Evolutionary conservation across 2,888 invertebrate genomes (phyloP).

Genomic region (Acronicta aceris): DNA sequence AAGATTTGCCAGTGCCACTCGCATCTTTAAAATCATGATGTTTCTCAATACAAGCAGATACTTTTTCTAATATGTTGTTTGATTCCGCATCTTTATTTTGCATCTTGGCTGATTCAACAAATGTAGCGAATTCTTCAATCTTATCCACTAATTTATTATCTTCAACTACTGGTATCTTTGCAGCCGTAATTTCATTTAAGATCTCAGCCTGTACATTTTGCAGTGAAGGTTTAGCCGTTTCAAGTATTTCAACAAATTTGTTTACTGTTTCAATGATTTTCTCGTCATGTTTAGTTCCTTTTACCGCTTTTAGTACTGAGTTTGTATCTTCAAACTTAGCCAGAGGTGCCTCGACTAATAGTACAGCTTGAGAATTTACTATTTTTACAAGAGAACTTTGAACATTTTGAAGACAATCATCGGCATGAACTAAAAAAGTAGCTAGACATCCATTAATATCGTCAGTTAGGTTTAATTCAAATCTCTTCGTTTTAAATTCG

Average conservation of each 20-base stretch:
- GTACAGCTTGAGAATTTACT: slow-evolving; percentile 69
- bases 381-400: slow-evolving; percentile 69
- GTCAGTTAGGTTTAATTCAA: slow-evolving; percentile 62
- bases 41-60: slow-evolving; percentile 67
- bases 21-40: slow-evolving; percentile 75
- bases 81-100: slow-evolving; percentile 47
- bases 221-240: slow-evolving; percentile 59
- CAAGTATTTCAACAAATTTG: slow-evolving; percentile 55
- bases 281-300: slow-evolving; percentile 42
- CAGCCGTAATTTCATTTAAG: slow-evolving; percentile 63
- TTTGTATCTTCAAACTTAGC: slow-evolving; percentile 60
- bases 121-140: slow-evolving; percentile 62
- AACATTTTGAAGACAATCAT: slow-evolving; percentile 68
- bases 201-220: slow-evolving; percentile 57
- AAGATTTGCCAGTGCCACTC: slow-evolving; percentile 68
- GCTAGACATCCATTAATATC: slow-evolving; percentile 65
- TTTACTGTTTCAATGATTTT: slow-evolving; percentile 35
- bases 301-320: slow-evolving; percentile 48
- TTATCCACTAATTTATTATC: slow-evolving; percentile 55
- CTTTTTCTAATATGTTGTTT: slow-evolving; percentile 58
- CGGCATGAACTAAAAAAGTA: slow-evolving; percentile 68
- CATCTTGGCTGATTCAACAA: slow-evolving; percentile 55
- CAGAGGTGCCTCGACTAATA: slow-evolving; percentile 68
- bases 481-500: slow-evolving; percentile 67
- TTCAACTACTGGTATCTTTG: slow-evolving; percentile 35